Evolutionary conservation across 2,113 vertebrate species (phyloP), one percentile per base, ranked within the genome.

Genomic region (Larimichthys crocea): DNA sequence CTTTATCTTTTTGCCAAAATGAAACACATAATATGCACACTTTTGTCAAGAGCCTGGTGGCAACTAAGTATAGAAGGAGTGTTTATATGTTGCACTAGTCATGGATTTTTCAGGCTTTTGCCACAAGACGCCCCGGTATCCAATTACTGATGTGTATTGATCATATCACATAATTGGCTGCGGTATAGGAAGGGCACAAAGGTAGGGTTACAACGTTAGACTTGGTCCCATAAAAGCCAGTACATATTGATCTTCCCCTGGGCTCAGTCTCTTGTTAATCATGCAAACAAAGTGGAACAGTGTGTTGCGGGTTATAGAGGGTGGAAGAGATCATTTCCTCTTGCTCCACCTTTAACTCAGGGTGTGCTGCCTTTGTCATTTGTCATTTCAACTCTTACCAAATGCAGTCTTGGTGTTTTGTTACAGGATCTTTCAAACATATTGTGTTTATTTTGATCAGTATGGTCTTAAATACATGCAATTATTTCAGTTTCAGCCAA

Each of bases 131-230:
- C 35, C 52, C 85, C 74, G 22, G 92, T 94, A 94, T 94, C 91
- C 88, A 82, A 91, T 94, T 94, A 93, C 92, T 31, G 84, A 89
- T 73, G 56, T 12, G 46, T 92, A 94, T 93, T 93, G 94, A 95
- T 95, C 91, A 87, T 80, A 87, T 94, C 92, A 80, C 86, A 75
- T 93, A 94, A 95, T 94, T 94, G 92, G 88, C 86, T 89, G 81
- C 56, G 87, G 84, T 82, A 75, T 56, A 70, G 92, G 83, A 89
- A 86, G 85, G 78, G 89, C 79, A 88, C 88, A 89, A 66, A 82
- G 89, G 85, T 90, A 80, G 86, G 86, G 91, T 93, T 92, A 85
- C 93, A 90, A 56, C 67, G 79, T 76, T 84, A 61, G 85, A 82
- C 85, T 69, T 61, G 35, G 68, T 84, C 79, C 82, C 76, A 72